Conservation (phyloP, 2,797 vertebrate genomes). For the Crenichthys baileyi region DNA sequence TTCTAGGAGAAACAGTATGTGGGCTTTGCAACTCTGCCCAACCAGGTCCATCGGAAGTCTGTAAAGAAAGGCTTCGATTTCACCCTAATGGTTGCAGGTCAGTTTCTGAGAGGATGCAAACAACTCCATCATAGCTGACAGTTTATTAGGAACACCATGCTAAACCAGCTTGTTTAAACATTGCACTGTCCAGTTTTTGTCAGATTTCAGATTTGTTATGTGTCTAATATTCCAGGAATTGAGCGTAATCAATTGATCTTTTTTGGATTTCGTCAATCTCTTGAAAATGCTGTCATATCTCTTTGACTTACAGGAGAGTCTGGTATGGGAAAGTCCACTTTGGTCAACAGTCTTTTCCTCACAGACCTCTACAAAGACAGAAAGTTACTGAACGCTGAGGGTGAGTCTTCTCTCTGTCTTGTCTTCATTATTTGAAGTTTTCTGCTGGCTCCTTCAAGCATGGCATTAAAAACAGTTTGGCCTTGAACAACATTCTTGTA, state of each 20-base stretch:
- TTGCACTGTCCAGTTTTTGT: not conserved
- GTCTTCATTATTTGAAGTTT: slow-evolving; percentile 7
- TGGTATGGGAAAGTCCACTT: slow-evolving; percentile 86
- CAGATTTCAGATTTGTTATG: not conserved
- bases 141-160: rapidly evolving
- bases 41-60: slow-evolving; percentile 96
- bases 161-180: not conserved
- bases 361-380: slow-evolving; percentile 88
- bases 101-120: slow-evolving; percentile 38
- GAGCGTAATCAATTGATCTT: not conserved
- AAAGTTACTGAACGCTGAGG: slow-evolving; percentile 86
- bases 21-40: slow-evolving; percentile 94
- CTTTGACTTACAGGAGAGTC: slow-evolving; percentile 80
- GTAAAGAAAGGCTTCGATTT: slow-evolving; percentile 98
- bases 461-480: not conserved
- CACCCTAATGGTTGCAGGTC: slow-evolving; percentile 97
- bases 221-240: not conserved
- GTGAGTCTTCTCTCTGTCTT: slow-evolving; percentile 53
- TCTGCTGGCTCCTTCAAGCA: not conserved
- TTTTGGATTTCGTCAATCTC: not conserved
- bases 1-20: slow-evolving; percentile 95
- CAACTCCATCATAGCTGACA: not conserved
- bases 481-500: not conserved
- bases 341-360: slow-evolving; percentile 87
- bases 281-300: not conserved